Conservation (phyloP, 2,888 invertebrate genomes). For the Megaustenia siamemsis region DNA sequence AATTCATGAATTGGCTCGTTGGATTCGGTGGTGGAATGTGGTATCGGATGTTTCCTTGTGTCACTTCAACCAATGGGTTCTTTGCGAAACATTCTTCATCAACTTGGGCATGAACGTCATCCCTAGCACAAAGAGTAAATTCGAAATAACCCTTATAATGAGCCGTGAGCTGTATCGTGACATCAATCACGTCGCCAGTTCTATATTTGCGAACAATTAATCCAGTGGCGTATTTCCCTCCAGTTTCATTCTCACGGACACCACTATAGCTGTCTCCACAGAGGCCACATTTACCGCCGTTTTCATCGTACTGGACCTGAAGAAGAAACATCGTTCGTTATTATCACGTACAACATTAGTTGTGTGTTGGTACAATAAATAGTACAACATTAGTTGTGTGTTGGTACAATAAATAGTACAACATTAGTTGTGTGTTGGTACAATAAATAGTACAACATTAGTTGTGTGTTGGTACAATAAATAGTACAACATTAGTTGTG, state of each 20-base stretch:
- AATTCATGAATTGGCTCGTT: constrained; percentile 56
- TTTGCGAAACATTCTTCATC: constrained; percentile 75
- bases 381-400: no score
- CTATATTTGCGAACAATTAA: constrained; percentile 75
- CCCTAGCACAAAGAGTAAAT: constrained; percentile 72
- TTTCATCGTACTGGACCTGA: constrained; percentile 71
- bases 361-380: no score
- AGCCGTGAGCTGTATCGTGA: constrained; percentile 77
- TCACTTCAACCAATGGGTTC: constrained; percentile 60
- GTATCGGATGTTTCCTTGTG: constrained; percentile 59
- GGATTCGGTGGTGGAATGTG: constrained; percentile 54
- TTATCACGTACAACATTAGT: no score
- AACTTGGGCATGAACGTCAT: constrained; percentile 60
- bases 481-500: no score
- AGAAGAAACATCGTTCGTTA: no score
- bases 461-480: no score
- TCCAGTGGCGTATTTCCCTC: constrained; percentile 77
- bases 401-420: no score
- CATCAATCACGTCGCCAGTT: constrained; percentile 73
- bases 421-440: no score
- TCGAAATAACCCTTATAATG: constrained; percentile 78
- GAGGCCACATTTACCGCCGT: constrained; percentile 89
- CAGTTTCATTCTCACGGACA: constrained; percentile 75
- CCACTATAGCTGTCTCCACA: constrained; percentile 90
- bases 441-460: no score